Percentiles rank a stretch among this genome's conserved stretches.
These are phyloP conservation scores for Elachura formosa DNA, from an alignment of 2,113 vertebrate species.

Conservation along the genomic window DNA sequence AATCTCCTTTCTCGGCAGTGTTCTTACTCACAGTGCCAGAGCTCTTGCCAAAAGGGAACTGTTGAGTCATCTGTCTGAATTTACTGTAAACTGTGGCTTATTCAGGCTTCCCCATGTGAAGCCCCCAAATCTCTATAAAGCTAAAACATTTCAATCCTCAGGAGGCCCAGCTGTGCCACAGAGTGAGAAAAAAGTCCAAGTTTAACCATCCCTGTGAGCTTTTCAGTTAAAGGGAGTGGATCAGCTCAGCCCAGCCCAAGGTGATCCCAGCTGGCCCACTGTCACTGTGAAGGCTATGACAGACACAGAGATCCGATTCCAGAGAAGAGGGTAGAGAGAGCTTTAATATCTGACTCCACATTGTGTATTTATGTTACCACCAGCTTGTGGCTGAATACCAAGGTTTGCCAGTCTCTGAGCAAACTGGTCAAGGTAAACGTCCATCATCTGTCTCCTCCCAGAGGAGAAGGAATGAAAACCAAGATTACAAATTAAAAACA, in stretches of 20 bases:
- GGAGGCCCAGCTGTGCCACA: background rate
- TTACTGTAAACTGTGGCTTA: background rate
- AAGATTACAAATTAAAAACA: too few species aligned
- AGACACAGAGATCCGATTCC: too few species aligned
- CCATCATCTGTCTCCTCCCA: too few species aligned
- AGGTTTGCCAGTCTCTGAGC: too few species aligned
- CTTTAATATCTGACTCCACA: too few species aligned
- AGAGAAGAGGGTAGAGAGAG: too few species aligned
- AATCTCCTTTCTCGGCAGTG: background rate
- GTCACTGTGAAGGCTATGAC: too few species aligned
- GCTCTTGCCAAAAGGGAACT: background rate
- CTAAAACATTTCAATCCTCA: background rate
- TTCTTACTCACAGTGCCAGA: background rate
- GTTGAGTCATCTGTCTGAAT: background rate
- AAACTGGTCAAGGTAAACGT: too few species aligned
- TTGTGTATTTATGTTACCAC: too few species aligned
- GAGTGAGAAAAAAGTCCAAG: background rate
- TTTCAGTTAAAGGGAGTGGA: background rate
- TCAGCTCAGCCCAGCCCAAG: background rate
- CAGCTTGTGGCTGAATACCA: too few species aligned
- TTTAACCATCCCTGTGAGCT: background rate
- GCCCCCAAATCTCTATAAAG: background rate
- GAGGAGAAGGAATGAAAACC: too few species aligned
- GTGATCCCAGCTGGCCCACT: background rate
- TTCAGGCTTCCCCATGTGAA: background rate